Base-by-base conservation (phyloP, 1,140 invertebrate species). In the Nilaparvata lugens region DNA sequence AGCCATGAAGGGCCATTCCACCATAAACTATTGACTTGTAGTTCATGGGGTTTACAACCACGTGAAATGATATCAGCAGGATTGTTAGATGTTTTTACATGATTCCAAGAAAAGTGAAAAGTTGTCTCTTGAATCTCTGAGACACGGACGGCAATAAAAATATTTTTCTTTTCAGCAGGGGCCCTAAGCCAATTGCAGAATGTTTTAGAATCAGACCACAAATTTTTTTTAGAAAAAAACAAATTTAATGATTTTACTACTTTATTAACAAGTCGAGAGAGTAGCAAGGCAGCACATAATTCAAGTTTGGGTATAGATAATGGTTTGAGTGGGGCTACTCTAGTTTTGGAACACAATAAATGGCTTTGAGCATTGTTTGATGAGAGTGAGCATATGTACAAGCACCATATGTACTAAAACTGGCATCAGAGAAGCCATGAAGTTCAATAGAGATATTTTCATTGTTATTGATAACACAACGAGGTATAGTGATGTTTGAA, bases 271-370 rank as follows among this genome's bases (percentile, higher is more conserved):
- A 67, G 19, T 6, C 62, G 42, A 5, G 65, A 62, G 0, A 67
- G 54, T 4, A 73, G 16, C 7, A 69, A 23, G 2, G 74, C 72
- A 21, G 63, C 74, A 21, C 60, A 66, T 2, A 75, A 55, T 65
- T 75, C 74, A 16, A 74, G 45, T 16, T 68, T 11, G 3, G 73
- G 73, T 23, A 75, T 70, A 1, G 72, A 63, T 0, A 68, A 42
- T n/a, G 54, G 42, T 54, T 69, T 66, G 1, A 69, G 31, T 13
- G 73, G 72, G 18, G 70, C 62, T 9, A 73, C 69, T 60, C 67
- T 61, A 13, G 62, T 31, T 59, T 73, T 73, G 4, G 69, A 66
- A 52, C n/a, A 43, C 28, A 40, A 67, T 58, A 7, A 7, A 11
- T 58, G n/a, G 61, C 62, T 21, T n/a, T 58, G 56, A 61, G 55